A percentile compares a stretch with the other conserved stretches of the same genome.
These are phyloP conservation scores for Platyura marginata DNA, from an alignment of 1,140 invertebrate genomes.

Conservation along the genomic window DNA sequence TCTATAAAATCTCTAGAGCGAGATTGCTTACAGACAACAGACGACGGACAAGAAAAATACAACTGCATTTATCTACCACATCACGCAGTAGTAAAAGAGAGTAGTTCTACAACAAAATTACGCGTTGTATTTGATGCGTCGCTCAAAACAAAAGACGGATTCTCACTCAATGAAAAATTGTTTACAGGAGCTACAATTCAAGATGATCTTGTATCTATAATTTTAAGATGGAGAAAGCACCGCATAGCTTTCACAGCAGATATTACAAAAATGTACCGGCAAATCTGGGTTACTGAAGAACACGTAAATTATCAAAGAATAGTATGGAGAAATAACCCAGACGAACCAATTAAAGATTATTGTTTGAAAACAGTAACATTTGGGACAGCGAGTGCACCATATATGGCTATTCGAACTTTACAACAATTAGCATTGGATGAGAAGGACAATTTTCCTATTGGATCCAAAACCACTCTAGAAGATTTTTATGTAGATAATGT, in stretches of 20 bases:
- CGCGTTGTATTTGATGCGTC: constrained; percentile 10
- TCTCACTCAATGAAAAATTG: constrained; percentile 15
- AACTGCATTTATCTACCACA: constrained; percentile 7
- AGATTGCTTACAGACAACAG: background rate
- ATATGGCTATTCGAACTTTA: constrained; percentile 6
- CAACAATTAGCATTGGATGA: constrained; percentile 1
- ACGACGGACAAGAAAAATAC: background rate
- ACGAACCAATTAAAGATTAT: constrained; percentile 12
- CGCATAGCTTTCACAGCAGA: constrained; percentile 12
- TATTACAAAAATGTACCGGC: constrained; percentile 16
- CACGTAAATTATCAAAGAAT: constrained; percentile 14
- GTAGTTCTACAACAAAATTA: constrained; percentile 7
- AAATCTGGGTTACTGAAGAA: constrained; percentile 2
- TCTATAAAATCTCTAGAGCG: background rate
- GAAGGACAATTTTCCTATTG: constrained; percentile 8
- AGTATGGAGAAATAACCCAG: constrained; percentile 10
- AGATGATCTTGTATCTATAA: constrained; percentile 17
- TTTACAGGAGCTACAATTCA: constrained; percentile 17
- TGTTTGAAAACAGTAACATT: constrained; percentile 15
- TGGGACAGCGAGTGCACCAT: constrained; percentile 11
- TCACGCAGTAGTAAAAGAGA: constrained; percentile 10
- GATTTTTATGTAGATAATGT: constrained; percentile 24
- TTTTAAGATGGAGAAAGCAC: constrained; percentile 16
- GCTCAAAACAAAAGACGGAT: constrained; percentile 7
- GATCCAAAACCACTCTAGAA: constrained; percentile 6